These are phyloP conservation scores for Quadriops clusia DNA, from an alignment of 2,888 invertebrate genomes.

Conservation along the genomic window DNA sequence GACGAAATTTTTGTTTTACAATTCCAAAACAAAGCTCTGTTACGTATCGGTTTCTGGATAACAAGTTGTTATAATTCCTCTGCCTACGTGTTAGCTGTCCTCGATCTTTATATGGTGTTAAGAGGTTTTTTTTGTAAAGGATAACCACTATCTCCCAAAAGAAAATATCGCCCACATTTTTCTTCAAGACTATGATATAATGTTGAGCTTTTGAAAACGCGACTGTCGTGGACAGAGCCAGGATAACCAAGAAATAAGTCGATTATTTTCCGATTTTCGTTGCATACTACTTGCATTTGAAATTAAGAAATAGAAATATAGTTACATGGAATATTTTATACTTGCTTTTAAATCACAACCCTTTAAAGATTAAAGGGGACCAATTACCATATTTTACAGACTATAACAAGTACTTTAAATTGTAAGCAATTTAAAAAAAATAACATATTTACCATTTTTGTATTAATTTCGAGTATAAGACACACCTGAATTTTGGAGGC, in stretches of 20 bases:
- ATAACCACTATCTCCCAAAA: slow-evolving; percentile 5
- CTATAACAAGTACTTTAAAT: too few relatives aligned
- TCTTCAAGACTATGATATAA: slow-evolving; percentile 2
- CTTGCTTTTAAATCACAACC: too few relatives aligned
- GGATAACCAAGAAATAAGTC: slow-evolving; percentile 11
- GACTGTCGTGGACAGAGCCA: slow-evolving; percentile 10
- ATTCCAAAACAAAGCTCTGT: slow-evolving; percentile 10
- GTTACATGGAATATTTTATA: too few relatives aligned
- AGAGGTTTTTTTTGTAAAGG: slow-evolving; percentile 9
- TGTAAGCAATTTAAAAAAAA: too few relatives aligned
- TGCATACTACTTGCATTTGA: slow-evolving; percentile 10
- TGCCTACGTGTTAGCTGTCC: slow-evolving; percentile 7
- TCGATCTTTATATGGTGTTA: slow-evolving; percentile 8
- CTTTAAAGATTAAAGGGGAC: too few relatives aligned
- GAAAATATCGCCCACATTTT: slow-evolving; percentile 6
- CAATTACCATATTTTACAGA: too few relatives aligned
- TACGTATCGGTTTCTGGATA: slow-evolving; percentile 9
- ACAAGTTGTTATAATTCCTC: slow-evolving; percentile 8
- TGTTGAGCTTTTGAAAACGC: slow-evolving; percentile 4
- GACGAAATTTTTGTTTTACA: slow-evolving; percentile 12
- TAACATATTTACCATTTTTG: too few relatives aligned
- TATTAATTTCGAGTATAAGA: too few relatives aligned
- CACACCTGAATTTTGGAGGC: too few relatives aligned
- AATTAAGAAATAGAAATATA: too few relatives aligned
- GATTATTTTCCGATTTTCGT: slow-evolving; percentile 7